Percentiles rank a stretch among this genome's conserved stretches.
Conservation (phyloP, 1,140 invertebrate species). For the Drosophila nebulosa region DNA sequence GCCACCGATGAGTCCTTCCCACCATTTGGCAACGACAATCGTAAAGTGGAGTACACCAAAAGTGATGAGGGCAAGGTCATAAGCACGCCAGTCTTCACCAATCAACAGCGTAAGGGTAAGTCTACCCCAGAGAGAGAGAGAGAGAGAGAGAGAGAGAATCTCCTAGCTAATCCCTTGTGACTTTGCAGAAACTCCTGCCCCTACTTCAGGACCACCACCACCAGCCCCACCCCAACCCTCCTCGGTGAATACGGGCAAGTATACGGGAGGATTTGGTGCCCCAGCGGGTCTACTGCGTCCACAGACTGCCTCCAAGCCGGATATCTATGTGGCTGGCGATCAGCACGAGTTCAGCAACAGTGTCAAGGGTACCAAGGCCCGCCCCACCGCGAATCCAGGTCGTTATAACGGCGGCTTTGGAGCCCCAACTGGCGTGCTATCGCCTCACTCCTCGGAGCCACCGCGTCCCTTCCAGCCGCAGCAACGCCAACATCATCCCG, state of each 20-base stretch:
- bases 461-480: slow-evolving; percentile 59
- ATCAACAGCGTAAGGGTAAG: slow-evolving; percentile 56
- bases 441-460: slow-evolving; percentile 22
- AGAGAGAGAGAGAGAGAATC: too few relatives aligned
- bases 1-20: slow-evolving; percentile 35
- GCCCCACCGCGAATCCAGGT: slow-evolving; percentile 40
- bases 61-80: slow-evolving; percentile 79
- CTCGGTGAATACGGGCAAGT: slow-evolving; percentile 51
- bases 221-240: too few relatives aligned
- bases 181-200: slow-evolving; percentile 18
- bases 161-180: neutral
- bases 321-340: slow-evolving; percentile 59
- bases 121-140: neutral
- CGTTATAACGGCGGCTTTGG: slow-evolving; percentile 62
- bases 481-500: slow-evolving; percentile 1
- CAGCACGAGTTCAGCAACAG: slow-evolving; percentile 42
- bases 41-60: slow-evolving; percentile 68
- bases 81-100: slow-evolving; percentile 53
- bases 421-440: slow-evolving; percentile 50
- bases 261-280: slow-evolving; percentile 69
- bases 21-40: slow-evolving; percentile 22
- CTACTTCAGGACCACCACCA: neutral
- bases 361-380: slow-evolving; percentile 27
- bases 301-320: slow-evolving; percentile 19
- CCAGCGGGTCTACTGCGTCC: slow-evolving; percentile 60